Evolutionary conservation across 2,888 invertebrate species (phyloP), one percentile per base, ranked within the genome.

Genomic region (Thecophora atra): DNA sequence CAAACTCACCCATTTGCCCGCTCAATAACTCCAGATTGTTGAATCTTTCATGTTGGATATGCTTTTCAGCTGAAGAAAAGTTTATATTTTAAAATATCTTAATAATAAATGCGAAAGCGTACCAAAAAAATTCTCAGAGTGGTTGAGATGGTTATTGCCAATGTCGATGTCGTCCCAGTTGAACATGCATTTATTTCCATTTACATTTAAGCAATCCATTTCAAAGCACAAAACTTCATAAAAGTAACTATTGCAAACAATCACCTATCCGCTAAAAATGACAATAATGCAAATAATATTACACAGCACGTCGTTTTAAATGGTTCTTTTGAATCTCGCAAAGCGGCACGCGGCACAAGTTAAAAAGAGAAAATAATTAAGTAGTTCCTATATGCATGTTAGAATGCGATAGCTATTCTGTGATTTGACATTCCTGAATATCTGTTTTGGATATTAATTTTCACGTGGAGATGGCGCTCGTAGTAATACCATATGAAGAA

Each of bases 101-200:
- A 28, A 56, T 15, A 3, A 52, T 28, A 58, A 51, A 51, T 17
- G 44, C 26, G 30, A 51, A 21, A n/a, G 13, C 79, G 71, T 77
- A 85, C 86, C 77, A 67, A 83, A 85, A 68, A 82, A 84, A 52
- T 81, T 79, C 62, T 82, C 79, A 0, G 84, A 84, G 73, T 83
- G 80, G 73, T 85, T 78, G 30, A 84, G 71, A 37, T 79, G 75
- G 51, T 75, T 78, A 71, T 80, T 79, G 5, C 84, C 85, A 6
- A 84, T 81, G 64, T 79, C 80, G 6, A 85, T 79, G 64, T 83
- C 79, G 72, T 84, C 83, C 86, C 86, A 85, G 72, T 86, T 79
- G 21, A 63, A 70, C 15, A 13, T 19, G 24, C 62, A 30, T 21
- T 7, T 24, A 63, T 62, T 63, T 37, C 15, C 28, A n/a, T 58